phyloP scores from a whole-genome alignment of 2,113 vertebrate genomes.

The Sturnira hondurensis region DNA sequence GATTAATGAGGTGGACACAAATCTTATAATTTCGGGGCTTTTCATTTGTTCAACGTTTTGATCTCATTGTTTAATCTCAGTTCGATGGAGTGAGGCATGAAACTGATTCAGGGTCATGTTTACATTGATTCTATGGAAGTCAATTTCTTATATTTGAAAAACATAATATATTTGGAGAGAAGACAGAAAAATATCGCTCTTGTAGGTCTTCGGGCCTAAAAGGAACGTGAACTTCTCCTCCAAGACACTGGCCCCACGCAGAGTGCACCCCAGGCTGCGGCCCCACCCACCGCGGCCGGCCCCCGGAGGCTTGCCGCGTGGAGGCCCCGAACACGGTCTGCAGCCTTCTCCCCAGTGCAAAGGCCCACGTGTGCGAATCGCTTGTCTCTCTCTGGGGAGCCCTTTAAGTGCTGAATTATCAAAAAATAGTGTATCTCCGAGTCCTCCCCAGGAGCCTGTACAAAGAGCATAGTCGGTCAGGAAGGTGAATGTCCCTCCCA shows the following conservation, averaged over 20 bases:
- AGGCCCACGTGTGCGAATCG: rapidly evolving
- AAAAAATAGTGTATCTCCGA: not conserved
- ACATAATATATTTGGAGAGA: not conserved
- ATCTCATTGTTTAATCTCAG: not conserved
- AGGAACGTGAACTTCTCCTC: not conserved
- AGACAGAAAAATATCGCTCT: not conserved
- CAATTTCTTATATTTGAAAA: not conserved
- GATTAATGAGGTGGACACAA: not conserved
- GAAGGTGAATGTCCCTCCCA: not conserved
- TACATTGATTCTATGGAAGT: not conserved
- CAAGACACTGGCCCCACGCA: not conserved
- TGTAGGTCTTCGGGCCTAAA: not conserved
- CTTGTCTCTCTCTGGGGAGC: not conserved
- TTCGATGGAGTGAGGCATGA: not conserved
- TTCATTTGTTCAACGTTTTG: not conserved
- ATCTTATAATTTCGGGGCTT: not conserved
- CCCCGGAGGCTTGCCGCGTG: not conserved
- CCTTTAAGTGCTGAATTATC: not conserved
- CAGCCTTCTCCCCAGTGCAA: not conserved
- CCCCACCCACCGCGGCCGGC: rapidly evolving
- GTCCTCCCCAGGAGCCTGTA: not conserved
- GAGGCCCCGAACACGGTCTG: not conserved
- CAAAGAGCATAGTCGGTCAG: not conserved
- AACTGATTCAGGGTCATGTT: not conserved
- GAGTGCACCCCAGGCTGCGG: no score